These are phyloP conservation scores for Ptychodera flava DNA, from an alignment of 35 echinoderm and acorn worm species.

Conservation along the genomic window DNA sequence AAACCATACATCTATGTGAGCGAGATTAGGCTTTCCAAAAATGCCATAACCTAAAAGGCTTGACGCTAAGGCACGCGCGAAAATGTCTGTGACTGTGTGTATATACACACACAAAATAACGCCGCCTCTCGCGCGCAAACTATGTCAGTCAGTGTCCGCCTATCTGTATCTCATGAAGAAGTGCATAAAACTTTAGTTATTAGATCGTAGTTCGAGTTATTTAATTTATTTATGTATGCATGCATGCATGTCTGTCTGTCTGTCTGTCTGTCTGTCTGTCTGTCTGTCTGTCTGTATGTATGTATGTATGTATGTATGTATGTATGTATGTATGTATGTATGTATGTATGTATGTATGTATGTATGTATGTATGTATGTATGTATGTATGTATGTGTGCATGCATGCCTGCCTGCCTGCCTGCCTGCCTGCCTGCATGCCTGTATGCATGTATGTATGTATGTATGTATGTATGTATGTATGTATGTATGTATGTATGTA, in stretches of 20 bases:
- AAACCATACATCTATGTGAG: too few species aligned
- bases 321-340: conserved; percentile 38
- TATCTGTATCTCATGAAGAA: too few species aligned
- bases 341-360: conserved; percentile 49
- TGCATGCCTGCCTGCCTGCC: background rate
- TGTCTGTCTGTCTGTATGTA: conserved; percentile 21
- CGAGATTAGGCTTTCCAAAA: too few species aligned
- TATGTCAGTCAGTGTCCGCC: too few species aligned
- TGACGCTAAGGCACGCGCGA: too few species aligned
- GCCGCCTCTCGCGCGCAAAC: too few species aligned
- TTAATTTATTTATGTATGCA: conserved; percentile 10
- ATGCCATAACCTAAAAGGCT: too few species aligned
- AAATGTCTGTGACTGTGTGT: too few species aligned
- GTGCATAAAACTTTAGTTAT: too few species aligned
- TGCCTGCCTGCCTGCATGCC: background rate
- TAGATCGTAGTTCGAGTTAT: too few species aligned
- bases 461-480: conserved; percentile 36
- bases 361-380: conserved; percentile 49
- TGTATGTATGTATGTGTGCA: conserved; percentile 34
- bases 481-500: conserved; percentile 32
- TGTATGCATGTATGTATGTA: conserved; percentile 24
- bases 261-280: conserved; percentile 19
- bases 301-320: conserved; percentile 24
- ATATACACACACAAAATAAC: too few species aligned
- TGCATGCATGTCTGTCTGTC: conserved; percentile 11